Base-by-base conservation (phyloP, 2,888 invertebrate species). In the Polydrusus tereticollis region DNA sequence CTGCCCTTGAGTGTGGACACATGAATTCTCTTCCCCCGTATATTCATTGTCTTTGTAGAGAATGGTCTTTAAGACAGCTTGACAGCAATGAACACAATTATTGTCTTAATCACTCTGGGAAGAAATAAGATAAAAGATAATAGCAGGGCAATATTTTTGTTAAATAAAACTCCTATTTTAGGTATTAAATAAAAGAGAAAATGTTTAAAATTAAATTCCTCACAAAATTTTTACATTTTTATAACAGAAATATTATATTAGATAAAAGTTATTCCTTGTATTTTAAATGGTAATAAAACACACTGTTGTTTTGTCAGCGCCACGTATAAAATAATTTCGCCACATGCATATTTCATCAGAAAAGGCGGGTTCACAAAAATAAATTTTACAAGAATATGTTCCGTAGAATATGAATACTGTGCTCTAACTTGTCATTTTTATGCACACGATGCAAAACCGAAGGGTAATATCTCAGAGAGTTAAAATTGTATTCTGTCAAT, bases 371-470 rank as follows among this genome's bases (percentile, higher is more conserved):
- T 63, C 33, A 33, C 47, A 47, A 47, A 63, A 47, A 63, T 63
- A 47, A 47, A 47, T 63, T 63, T 63, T 50, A 47, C 63, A 33
- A 47, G 63, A 63, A 63, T 63, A 63, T 63, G 63, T 63, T 47
- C 36, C 33, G 21, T 18, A 23, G 62, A 62, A 62, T 62, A 62
- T 45, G 62, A 62, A 47, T 62, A 33, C 62, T 26, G 33, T 33
- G 18, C 36, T 21, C 26, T 47, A 36, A 63, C 52, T 47, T 63
- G 63, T 63, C 63, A 47, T 63, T 63, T n/a, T n/a, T 63, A 63
- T 63, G 63, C 63, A 63, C 50, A 63, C 63, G 47, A 63, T 63
- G 63, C 63, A 63, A 58, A 63, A 63, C 33, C 45, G 63, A 63
- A 33, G 20, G 33, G 47, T 63, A 47, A 63, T 47, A 63, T 63